Base-by-base conservation (phyloP, 2,113 vertebrate species). In the Montifringilla adamsi region DNA sequence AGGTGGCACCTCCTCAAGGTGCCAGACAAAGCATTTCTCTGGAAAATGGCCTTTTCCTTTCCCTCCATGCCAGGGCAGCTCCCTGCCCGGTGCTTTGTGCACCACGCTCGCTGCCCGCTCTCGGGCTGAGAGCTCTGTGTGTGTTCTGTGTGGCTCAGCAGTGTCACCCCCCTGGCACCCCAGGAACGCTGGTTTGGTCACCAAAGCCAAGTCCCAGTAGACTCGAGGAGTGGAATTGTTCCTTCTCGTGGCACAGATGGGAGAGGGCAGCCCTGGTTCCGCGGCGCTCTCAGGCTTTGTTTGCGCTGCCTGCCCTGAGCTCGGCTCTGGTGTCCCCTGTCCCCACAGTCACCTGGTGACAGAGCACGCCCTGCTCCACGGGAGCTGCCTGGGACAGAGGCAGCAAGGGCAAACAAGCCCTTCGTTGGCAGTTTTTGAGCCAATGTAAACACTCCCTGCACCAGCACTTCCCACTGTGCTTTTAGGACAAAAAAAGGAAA, bases 21-120 rank as follows among this genome's bases (percentile, higher is more conserved):
- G 26, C 56, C 58, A 52, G 8, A 15, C 24, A 13, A 14, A 41
- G 76, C 0, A 1, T 46, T 64, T 15, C 30, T 22, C 23, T 50
- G 23, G 21, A 30, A 49, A 75, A 47, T 2, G 44, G 4, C 39
- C 20, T 69, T 72, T 37, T 53, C 10, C 55, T 68, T 6, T 3
- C 2, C 27, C 7, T 31, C 64, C 2, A 0, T 0, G 0, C 33
- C 28, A 3, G 46, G 37, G 19, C 44, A 30, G n/a, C 39, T 63
- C 55, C 52, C 28, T 9, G 19, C 47, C 30, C 75, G 7, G 27
- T 1, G 9, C 56, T 44, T 0, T 0, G 35, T 7, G 0, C 0
- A 3, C 39, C 52, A 7, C 8, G 46, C 30, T 80, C 23, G 6
- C 62, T 8, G 56, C 3, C 26, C 1, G 0, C 47, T 12, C 75